Percentiles rank a stretch among this genome's conserved stretches.
Conservation (phyloP, 35 echinoderm and acorn worm genomes). For the Diadema setosum region DNA sequence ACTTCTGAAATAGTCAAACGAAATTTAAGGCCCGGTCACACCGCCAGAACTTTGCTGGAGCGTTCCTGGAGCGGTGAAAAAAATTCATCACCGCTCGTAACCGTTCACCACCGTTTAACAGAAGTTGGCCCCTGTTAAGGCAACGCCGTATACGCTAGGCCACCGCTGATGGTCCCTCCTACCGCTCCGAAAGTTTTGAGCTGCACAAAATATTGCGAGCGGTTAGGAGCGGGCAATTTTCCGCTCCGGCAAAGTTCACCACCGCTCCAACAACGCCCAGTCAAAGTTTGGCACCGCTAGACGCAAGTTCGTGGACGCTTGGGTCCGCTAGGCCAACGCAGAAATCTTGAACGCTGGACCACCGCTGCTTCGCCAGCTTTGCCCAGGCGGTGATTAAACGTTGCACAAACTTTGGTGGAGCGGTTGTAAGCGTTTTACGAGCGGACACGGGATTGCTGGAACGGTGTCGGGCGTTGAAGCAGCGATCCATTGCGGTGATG, state of each 20-base stretch:
- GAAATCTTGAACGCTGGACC: not conserved
- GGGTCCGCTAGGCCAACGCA: not conserved
- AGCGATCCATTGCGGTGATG: not conserved
- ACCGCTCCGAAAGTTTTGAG: not conserved
- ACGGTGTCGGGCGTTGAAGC: slow-evolving; percentile 8
- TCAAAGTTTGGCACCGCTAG: slow-evolving; percentile 1
- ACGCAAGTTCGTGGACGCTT: not conserved
- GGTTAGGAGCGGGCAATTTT: slow-evolving; percentile 4
- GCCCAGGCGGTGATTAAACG: not conserved
- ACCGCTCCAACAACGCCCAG: slow-evolving; percentile 7
- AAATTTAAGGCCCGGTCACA: not conserved
- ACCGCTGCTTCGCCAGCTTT: slow-evolving; percentile 4
- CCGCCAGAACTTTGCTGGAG: not conserved
- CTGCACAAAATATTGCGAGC: slow-evolving; percentile 1
- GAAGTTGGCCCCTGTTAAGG: slow-evolving; percentile 5
- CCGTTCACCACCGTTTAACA: slow-evolving; percentile 6
- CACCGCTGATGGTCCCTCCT: not conserved
- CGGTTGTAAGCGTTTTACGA: not conserved
- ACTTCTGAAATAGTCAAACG: no score
- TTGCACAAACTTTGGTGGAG: not conserved
- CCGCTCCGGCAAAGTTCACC: slow-evolving; percentile 2
- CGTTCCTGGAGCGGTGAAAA: not conserved
- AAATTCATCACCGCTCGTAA: not conserved
- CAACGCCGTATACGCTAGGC: not conserved
- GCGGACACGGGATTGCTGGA: not conserved